Base-by-base conservation (phyloP, 2,797 vertebrate genomes). In the Anisognathus igniventris region DNA sequence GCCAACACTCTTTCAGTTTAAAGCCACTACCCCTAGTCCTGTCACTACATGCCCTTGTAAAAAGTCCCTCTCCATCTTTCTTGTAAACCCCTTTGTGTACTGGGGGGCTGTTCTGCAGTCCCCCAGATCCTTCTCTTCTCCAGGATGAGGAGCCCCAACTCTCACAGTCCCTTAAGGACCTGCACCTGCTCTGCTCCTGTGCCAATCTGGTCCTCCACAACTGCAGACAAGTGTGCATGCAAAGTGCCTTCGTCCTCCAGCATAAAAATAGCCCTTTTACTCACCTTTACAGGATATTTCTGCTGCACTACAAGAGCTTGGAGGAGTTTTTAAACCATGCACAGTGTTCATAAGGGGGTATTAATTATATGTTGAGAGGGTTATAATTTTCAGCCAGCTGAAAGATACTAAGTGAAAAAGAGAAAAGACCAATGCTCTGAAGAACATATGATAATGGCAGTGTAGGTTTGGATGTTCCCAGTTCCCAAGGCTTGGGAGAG, bases 181-280 rank as follows among this genome's bases (percentile, higher is more conserved):
- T 2, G 1, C 2, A 9, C 12, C n/a, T 2, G 0, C 44, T 33
- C 66, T 25, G 28, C 11, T 83, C 10, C 58, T 5, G 0, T 8
- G 1, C 20, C 11, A 82, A 8, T 24, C 58, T 11, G 2, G 6
- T 75, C 39, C 31, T 67, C n/a, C 42, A 50, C 24, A 37, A 31
- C 62, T 71, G 23, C 21, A 37, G 53, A 39, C 10, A 16, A 9
- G 3, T 0, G 4, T 30, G 20, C 21, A 19, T 78, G 74, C 66
- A 88, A 54, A 33, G 7, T 42, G n/a, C 7, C 24, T 83, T 68
- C 10, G 1, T 56, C 30, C 15, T 75, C 25, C 1, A 1, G 27
- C 16, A 30, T 42, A 40, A 73, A 93, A 84, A 51, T 5, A 82
- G 17, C 44, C 28, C 13, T 73, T 86, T n/a, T 68, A 16, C 14